Base-by-base conservation (phyloP, 2,888 invertebrate species). In the Orthosia incerta region DNA sequence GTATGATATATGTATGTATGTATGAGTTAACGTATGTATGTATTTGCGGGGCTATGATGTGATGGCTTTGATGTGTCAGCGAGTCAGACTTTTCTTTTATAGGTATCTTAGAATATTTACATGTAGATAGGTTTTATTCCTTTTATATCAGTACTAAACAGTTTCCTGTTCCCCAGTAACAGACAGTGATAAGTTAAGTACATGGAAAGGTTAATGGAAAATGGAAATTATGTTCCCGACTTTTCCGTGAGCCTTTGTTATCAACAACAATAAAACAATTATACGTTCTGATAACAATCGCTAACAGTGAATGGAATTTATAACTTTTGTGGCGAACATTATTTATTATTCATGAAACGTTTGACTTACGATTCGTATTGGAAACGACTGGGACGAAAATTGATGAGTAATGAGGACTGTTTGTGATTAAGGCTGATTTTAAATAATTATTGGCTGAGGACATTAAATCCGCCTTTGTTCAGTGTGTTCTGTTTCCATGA, bases 211-310 rank as follows among this genome's bases (percentile, higher is more conserved):
- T 50, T 79, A 79, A 76, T 73, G 53, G 63, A 51, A 50, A 60
- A 79, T 48, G 48, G 26, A 73, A 79, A 64, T 80, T 46, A 56
- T 80, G 45, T 56, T 65, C 9, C 64, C 16, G 55, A 56, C 16
- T 50, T 73, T 60, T 48, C 51, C 46, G 16, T 62, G 53, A 64
- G 63, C 48, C 48, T 74, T 80, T 55, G 76, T 73, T 76, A 60
- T 79, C 64, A 66, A 80, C 61, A 75, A 75, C 57, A 75, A 62
- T 80, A 53, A 74, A 80, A 80, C 80, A 75, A 74, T 80, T 74
- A 74, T 61, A 57, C 62, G 26, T 20, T 2, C 31, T 62, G 80
- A 80, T 77, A 74, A 48, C 51, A 80, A 77, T 77, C 66, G 45
- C 26, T 45, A 63, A 46, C 63, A 20, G 16, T 53, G 48, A 63